These are phyloP conservation scores for Amyelois transitella DNA, from an alignment of 1,140 invertebrate species.

Conservation along the genomic window DNA sequence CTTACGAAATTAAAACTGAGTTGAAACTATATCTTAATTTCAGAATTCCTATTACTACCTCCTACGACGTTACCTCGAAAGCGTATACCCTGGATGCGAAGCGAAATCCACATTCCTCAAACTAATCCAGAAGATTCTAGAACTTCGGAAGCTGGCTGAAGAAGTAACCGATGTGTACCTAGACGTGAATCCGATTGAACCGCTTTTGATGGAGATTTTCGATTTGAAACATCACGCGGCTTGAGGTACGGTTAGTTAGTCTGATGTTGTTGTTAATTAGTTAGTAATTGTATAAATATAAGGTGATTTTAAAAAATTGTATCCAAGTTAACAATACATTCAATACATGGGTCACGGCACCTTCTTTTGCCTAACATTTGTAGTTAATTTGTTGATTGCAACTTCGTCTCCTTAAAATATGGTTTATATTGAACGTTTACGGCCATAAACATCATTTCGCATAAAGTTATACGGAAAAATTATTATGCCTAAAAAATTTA, in stretches of 20 bases:
- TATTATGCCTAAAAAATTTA: too few species aligned
- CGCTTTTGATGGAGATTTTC: constrained; percentile 93
- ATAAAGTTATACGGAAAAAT: too few species aligned
- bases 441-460: too few species aligned
- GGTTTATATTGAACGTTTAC: too few species aligned
- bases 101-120: constrained; percentile 89
- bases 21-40: constrained; percentile 24
- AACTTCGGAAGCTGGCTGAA: constrained; percentile 89
- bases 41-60: constrained; percentile 94
- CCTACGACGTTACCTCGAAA: constrained; percentile 89
- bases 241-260: constrained; percentile 10
- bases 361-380: too few species aligned
- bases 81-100: constrained; percentile 87
- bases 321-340: too few species aligned
- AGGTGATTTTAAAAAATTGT: too few species aligned
- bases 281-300: background rate
- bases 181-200: constrained; percentile 94
- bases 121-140: constrained; percentile 90
- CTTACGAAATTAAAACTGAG: too few species aligned
- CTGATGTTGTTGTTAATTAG: background rate
- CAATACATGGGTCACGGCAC: too few species aligned
- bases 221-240: constrained; percentile 82
- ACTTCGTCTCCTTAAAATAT: too few species aligned
- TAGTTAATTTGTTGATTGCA: too few species aligned
- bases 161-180: constrained; percentile 91